Conservation (phyloP, 2,797 vertebrate genomes). For the Phoebastria nigripes region DNA sequence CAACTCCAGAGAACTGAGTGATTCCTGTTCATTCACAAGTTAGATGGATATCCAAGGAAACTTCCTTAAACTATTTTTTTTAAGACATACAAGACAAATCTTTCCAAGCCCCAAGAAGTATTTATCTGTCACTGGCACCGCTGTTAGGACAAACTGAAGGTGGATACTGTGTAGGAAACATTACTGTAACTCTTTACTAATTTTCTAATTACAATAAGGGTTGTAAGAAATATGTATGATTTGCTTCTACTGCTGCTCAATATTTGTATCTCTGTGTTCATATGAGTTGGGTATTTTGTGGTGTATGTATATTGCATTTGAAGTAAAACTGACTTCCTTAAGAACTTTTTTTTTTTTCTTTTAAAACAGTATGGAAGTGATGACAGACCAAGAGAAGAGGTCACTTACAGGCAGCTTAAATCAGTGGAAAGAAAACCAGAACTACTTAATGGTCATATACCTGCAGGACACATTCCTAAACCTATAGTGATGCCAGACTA, state of each 20-base stretch:
- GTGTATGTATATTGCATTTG: neutral
- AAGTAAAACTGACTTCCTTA: neutral
- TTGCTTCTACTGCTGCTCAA: neutral
- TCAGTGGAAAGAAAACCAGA: slow-evolving; percentile 73
- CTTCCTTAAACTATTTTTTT: neutral
- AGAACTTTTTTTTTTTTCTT: neutral
- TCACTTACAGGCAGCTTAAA: slow-evolving; percentile 57
- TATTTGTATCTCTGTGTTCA: neutral
- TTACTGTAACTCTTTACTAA: neutral
- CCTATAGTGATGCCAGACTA: slow-evolving; percentile 95
- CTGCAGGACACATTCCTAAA: slow-evolving; percentile 91
- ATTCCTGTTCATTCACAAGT: neutral
- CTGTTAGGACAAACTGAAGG: neutral
- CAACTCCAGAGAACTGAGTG: neutral
- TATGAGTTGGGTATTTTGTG: neutral
- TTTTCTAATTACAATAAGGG: neutral
- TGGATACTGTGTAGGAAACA: neutral
- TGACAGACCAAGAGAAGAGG: slow-evolving; percentile 58
- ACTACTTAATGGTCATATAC: slow-evolving; percentile 86
- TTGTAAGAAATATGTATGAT: neutral
- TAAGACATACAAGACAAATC: neutral
- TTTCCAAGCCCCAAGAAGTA: neutral
- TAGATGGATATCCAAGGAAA: neutral
- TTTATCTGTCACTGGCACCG: neutral
- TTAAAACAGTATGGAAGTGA: slow-evolving; percentile 59